Evolutionary conservation across 2,888 invertebrate species (phyloP).

Genomic region (Lypha dubia): DNA sequence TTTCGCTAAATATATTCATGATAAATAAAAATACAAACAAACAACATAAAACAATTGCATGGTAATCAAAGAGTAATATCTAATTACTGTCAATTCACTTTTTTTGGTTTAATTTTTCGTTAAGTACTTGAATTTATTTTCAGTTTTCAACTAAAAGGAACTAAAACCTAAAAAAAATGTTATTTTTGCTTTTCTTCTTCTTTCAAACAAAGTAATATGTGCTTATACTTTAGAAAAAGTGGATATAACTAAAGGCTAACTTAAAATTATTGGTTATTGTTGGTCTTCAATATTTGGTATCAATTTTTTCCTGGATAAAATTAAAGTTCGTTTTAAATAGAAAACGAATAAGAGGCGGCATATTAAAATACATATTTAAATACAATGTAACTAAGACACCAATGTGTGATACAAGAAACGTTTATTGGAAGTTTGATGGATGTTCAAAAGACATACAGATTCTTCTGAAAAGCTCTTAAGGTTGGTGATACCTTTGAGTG

Average conservation of each 20-base stretch:
- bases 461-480: slow-evolving; percentile 45
- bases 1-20: slow-evolving; percentile 4
- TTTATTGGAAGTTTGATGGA: slow-evolving; percentile 52
- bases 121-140: not conserved
- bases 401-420: slow-evolving; percentile 76
- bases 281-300: slow-evolving; percentile 80
- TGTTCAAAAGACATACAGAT: slow-evolving; percentile 35
- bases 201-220: not conserved
- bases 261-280: slow-evolving; percentile 77
- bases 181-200: not conserved
- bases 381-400: slow-evolving; percentile 77
- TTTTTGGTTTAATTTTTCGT: not conserved
- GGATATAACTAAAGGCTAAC: slow-evolving; percentile 76
- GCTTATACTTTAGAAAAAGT: slow-evolving; percentile 31
- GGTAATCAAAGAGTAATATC: slow-evolving; percentile 25
- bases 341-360: slow-evolving; percentile 19
- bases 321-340: slow-evolving; percentile 27
- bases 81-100: slow-evolving; percentile 7
- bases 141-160: slow-evolving; percentile 53
- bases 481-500: slow-evolving; percentile 34
- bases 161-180: slow-evolving; percentile 48
- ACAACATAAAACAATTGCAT: slow-evolving; percentile 41
- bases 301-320: slow-evolving; percentile 68
- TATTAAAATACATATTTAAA: slow-evolving; percentile 11
- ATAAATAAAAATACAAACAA: not conserved